phyloP scores from a whole-genome alignment of 2,797 vertebrate species.

The Decapterus maruadsi region DNA sequence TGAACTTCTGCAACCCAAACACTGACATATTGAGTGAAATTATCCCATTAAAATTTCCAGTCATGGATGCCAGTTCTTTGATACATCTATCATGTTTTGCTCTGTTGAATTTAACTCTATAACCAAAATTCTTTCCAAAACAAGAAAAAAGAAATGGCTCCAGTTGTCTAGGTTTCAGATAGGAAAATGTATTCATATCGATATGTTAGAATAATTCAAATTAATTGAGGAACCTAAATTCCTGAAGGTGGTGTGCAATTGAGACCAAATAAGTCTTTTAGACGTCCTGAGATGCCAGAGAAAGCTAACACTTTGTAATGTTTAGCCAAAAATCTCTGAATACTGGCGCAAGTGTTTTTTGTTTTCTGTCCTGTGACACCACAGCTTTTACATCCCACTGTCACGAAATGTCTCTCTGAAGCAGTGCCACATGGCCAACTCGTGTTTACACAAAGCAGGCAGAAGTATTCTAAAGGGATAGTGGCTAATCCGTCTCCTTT shows the following conservation, averaged over 20 bases:
- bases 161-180: conserved; percentile 1
- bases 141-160: conserved; percentile 33
- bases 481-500: conserved; percentile 48
- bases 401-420: conserved; percentile 72
- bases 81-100: conserved; percentile 28
- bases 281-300: not conserved
- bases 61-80: conserved; percentile 28
- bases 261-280: not conserved
- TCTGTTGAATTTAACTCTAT: conserved; percentile 16
- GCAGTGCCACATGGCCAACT: conserved; percentile 49
- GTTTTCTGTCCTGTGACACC: conserved; percentile 42
- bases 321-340: conserved; percentile 21
- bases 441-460: conserved; percentile 44
- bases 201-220: not conserved
- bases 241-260: not conserved
- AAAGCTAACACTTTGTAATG: conserved; percentile 7
- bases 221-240: not conserved
- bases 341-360: conserved; percentile 36
- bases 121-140: conserved; percentile 28
- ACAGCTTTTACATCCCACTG: conserved; percentile 49
- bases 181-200: not conserved
- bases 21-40: conserved; percentile 40
- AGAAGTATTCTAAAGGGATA: conserved; percentile 48
- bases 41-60: conserved; percentile 44
- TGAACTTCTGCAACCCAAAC: conserved; percentile 9